Percentiles rank a stretch among this genome's conserved stretches.
These are phyloP conservation scores for Phyllotreta striolata DNA, from an alignment of 2,888 invertebrate genomes.

Conservation along the genomic window DNA sequence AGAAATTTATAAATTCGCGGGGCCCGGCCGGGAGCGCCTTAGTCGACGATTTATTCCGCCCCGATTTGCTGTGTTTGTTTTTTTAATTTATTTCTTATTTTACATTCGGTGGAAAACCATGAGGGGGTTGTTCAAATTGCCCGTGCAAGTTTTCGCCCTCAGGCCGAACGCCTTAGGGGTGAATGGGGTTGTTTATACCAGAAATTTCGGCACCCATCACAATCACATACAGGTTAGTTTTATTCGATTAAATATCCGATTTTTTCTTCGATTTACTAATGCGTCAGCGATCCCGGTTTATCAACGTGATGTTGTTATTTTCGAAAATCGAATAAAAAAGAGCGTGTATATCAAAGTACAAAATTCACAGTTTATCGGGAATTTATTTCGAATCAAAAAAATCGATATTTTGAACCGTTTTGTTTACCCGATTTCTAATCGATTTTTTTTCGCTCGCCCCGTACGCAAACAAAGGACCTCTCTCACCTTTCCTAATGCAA, in stretches of 20 bases:
- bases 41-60: not conserved
- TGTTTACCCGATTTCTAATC: no score
- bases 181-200: conserved; percentile 32
- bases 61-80: not conserved
- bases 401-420: no score
- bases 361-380: no score
- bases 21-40: not conserved
- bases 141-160: conserved; percentile 53
- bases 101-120: not conserved
- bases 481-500: no score
- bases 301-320: not conserved
- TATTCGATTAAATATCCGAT: no score
- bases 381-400: no score
- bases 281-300: no score
- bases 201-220: not conserved
- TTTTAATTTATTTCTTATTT: conserved; percentile 3
- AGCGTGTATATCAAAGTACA: no score
- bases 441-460: no score
- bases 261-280: no score
- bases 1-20: no score
- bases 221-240: conserved; percentile 42
- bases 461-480: no score
- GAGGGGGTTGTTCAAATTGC: conserved; percentile 52
- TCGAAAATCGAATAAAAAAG: not conserved
- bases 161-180: conserved; percentile 41